Evolutionary conservation across 2,797 vertebrate genomes (phyloP).

Genomic region (Megalops cyprinoides): DNA sequence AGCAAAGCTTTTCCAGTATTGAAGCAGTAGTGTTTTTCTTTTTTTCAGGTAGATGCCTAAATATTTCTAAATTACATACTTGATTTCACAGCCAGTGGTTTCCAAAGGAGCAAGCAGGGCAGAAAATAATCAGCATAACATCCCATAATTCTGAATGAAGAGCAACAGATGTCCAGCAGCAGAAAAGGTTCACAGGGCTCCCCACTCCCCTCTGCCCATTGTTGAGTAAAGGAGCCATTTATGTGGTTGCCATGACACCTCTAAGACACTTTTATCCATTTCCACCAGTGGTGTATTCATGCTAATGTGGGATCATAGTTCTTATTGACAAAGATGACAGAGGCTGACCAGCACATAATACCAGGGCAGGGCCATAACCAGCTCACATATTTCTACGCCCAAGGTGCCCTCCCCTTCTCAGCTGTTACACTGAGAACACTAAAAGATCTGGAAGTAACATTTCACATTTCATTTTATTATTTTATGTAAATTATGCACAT

Average conservation of each 20-base stretch:
- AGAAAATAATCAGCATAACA: conserved; percentile 77
- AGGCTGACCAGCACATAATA: conserved; percentile 52
- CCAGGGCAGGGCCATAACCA: conserved; percentile 43
- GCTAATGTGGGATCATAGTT: conserved; percentile 69
- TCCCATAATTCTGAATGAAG: conserved; percentile 85
- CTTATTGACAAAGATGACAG: conserved; percentile 68
- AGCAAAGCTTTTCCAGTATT: conserved; percentile 25
- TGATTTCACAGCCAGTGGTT: conserved; percentile 64
- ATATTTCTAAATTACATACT: conserved; percentile 65
- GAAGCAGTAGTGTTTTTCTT: conserved; percentile 32
- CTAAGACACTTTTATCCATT: conserved; percentile 84
- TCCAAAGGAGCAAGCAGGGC: conserved; percentile 65
- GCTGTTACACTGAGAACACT: neutral
- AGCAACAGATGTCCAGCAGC: conserved; percentile 91
- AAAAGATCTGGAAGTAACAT: too few species aligned
- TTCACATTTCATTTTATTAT: too few species aligned
- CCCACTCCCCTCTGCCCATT: conserved; percentile 77
- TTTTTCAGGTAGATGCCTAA: conserved; percentile 67
- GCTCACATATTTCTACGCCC: conserved; percentile 42
- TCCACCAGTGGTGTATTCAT: conserved; percentile 76
- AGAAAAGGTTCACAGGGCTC: conserved; percentile 80
- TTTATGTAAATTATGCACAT: too few species aligned
- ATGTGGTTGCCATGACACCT: conserved; percentile 88
- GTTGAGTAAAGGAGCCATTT: conserved; percentile 83
- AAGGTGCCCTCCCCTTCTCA: conserved; percentile 35